Evolutionary conservation across 2,797 vertebrate species (phyloP).

Genomic region (Halcyon leucocephala): DNA sequence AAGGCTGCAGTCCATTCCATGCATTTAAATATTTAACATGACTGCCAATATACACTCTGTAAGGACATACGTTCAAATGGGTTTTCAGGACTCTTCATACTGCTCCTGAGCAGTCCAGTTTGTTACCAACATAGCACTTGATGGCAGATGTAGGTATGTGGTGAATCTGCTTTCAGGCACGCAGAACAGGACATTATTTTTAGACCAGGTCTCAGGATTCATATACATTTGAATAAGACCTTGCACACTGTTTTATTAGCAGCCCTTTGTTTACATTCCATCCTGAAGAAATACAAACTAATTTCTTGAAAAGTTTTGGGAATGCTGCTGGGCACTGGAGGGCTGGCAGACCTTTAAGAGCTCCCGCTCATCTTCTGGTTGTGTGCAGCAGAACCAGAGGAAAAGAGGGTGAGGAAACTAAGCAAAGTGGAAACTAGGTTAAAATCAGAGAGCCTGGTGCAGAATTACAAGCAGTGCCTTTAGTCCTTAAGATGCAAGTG

Average conservation of each 20-base stretch:
- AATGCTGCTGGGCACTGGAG: not conserved
- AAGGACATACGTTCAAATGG: not conserved
- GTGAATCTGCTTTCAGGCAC: slow-evolving; percentile 19
- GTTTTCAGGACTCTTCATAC: not conserved
- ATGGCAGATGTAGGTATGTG: not conserved
- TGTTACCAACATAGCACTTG: not conserved
- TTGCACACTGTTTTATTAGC: not conserved
- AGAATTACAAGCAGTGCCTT: slow-evolving; percentile 60
- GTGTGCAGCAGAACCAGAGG: not conserved
- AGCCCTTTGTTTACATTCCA: slow-evolving; percentile 11
- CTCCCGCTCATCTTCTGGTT: not conserved
- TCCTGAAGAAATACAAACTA: not conserved
- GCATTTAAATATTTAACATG: not conserved
- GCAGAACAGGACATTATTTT: not conserved
- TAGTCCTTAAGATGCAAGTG: not conserved
- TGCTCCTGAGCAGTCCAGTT: rapidly evolving
- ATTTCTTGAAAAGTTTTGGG: not conserved
- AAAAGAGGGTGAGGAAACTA: not conserved
- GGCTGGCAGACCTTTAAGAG: not conserved
- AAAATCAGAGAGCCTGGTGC: slow-evolving; percentile 20
- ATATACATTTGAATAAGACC: not conserved
- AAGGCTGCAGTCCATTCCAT: not conserved
- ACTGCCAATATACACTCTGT: not conserved
- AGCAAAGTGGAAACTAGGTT: slow-evolving; percentile 43
- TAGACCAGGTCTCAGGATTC: not conserved